phyloP scores from a whole-genome alignment of 2,797 vertebrate genomes.

The Apodemus agrarius region DNA sequence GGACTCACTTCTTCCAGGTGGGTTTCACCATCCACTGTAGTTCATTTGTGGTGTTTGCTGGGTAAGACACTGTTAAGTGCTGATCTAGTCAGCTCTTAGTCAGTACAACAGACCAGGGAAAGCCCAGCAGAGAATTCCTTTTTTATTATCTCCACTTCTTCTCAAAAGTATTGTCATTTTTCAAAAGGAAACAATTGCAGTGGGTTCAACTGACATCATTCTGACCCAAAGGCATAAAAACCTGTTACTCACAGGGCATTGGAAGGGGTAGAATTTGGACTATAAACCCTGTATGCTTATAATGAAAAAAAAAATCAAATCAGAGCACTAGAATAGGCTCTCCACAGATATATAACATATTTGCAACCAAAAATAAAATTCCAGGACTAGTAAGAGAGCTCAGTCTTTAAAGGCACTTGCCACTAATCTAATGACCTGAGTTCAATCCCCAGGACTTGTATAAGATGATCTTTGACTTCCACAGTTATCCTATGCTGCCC shows the following conservation, averaged over 20 bases:
- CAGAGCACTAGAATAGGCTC: not conserved
- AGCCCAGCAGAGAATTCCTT: not conserved
- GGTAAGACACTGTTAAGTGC: not conserved
- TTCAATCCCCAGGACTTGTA: not conserved
- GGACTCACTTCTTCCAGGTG: not conserved
- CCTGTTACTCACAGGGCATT: not conserved
- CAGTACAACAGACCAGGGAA: not conserved
- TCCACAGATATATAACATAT: not conserved
- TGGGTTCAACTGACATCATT: not conserved
- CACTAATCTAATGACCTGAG: not conserved
- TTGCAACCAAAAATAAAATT: not conserved
- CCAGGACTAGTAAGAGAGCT: not conserved
- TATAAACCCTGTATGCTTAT: not conserved
- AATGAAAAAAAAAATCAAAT: not conserved
- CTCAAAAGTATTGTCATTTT: not conserved
- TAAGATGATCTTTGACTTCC: not conserved
- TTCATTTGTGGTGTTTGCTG: not conserved
- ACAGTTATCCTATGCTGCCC: not conserved
- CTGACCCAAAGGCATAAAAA: not conserved
- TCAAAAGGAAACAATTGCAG: not conserved
- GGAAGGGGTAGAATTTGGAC: not conserved
- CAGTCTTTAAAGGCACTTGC: not conserved
- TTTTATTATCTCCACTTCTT: not conserved
- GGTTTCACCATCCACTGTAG: not conserved
- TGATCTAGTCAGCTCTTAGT: not conserved